Conservation (phyloP, 2,113 vertebrate species). For the pig (Sus scrofa) region DNA sequence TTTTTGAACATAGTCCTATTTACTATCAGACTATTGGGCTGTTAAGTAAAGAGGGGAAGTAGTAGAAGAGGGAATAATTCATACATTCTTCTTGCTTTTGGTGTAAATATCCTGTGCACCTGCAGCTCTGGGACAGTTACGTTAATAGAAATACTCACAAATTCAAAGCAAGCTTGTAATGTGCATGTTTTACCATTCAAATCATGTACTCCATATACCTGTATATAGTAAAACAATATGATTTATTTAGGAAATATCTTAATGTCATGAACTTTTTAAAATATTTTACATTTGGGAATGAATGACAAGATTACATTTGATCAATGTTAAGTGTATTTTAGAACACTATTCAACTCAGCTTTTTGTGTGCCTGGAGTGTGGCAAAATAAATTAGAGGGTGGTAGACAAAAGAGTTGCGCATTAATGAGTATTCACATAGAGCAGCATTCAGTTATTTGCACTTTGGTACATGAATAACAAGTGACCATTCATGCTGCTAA, state of each 20-base stretch:
- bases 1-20: slow-evolving; percentile 61
- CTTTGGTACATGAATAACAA: slow-evolving; percentile 65
- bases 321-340: not conserved
- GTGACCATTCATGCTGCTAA: slow-evolving; percentile 59
- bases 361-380: not conserved
- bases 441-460: slow-evolving; percentile 45
- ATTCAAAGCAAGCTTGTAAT: slow-evolving; percentile 68
- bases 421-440: slow-evolving; percentile 70
- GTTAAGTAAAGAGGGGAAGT: slow-evolving; percentile 80
- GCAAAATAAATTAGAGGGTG: slow-evolving; percentile 47
- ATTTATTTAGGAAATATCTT: slow-evolving; percentile 57
- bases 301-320: slow-evolving; percentile 41
- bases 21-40: slow-evolving; percentile 74
- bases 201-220: slow-evolving; percentile 75
- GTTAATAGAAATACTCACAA: slow-evolving; percentile 73
- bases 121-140: slow-evolving; percentile 72
- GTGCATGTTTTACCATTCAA: slow-evolving; percentile 77
- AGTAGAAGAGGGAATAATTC: slow-evolving; percentile 74
- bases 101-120: slow-evolving; percentile 82
- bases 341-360: not conserved
- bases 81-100: slow-evolving; percentile 73
- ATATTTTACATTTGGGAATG: slow-evolving; percentile 51
- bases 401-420: slow-evolving; percentile 47
- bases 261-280: not conserved
- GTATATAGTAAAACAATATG: slow-evolving; percentile 54